Conservation (phyloP, 2,888 invertebrate genomes). For the Apomyelois bistriatella region DNA sequence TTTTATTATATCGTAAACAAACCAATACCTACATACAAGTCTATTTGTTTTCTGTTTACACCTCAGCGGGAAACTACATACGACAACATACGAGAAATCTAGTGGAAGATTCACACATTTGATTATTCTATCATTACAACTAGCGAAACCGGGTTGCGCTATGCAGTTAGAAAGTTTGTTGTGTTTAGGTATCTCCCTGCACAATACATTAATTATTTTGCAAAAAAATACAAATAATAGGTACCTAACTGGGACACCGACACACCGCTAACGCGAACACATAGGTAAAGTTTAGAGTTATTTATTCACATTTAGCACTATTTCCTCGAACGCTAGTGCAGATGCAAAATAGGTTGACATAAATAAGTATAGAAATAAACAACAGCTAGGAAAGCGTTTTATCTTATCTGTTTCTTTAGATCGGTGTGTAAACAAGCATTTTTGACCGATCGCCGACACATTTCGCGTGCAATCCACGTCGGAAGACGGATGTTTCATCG, state of each 20-base stretch:
- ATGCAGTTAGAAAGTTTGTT: constrained; percentile 10
- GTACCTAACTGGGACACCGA: constrained; percentile 21
- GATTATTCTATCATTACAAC: not conserved
- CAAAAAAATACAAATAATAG: constrained; percentile 11
- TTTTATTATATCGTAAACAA: constrained; percentile 19
- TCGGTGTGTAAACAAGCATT: constrained; percentile 50
- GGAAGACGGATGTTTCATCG: constrained; percentile 66
- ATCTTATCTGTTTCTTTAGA: constrained; percentile 61
- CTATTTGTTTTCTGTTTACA: constrained; percentile 25
- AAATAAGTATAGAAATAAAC: constrained; percentile 19
- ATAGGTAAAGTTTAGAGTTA: constrained; percentile 16
- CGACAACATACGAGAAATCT: not conserved
- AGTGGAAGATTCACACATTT: constrained; percentile 1
- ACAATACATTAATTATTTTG: constrained; percentile 3
- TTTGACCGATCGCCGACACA: constrained; percentile 46
- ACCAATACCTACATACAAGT: constrained; percentile 1
- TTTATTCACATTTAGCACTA: constrained; percentile 53
- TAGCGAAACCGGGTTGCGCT: constrained; percentile 2
- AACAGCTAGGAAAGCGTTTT: constrained; percentile 31
- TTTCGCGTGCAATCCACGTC: constrained; percentile 66
- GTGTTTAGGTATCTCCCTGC: not conserved
- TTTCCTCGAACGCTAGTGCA: constrained; percentile 26
- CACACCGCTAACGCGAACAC: constrained; percentile 13
- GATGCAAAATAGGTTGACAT: constrained; percentile 12
- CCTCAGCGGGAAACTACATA: constrained; percentile 18